Conservation (phyloP, 2,888 invertebrate species). For the Leucania comma region DNA sequence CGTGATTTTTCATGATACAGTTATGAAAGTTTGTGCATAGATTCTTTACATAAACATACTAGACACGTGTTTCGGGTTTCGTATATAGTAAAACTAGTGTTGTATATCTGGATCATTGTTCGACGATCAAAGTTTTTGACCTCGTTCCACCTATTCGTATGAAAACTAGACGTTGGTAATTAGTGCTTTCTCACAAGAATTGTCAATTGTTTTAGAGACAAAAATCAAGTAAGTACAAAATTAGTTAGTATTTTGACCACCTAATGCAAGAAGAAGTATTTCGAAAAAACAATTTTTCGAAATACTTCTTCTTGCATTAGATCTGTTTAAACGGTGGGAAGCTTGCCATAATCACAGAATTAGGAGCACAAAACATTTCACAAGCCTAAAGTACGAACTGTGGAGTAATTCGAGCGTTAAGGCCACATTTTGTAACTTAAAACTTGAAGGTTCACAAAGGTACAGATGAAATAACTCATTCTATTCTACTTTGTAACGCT, state of each 20-base stretch:
- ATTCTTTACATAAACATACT: no score
- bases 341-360: conserved; percentile 46
- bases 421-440: conserved; percentile 58
- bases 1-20: no score
- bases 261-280: no score
- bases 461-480: conserved; percentile 26
- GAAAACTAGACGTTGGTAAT: neutral
- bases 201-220: conserved; percentile 9
- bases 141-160: neutral
- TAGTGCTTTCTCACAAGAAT: conserved; percentile 4
- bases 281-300: no score
- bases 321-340: conserved; percentile 47
- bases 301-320: conserved; percentile 44
- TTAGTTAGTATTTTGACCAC: conserved; percentile 8
- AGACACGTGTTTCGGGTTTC: no score
- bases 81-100: no score
- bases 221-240: conserved; percentile 4
- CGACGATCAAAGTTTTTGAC: neutral
- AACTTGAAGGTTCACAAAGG: conserved; percentile 40
- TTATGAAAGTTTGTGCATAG: no score
- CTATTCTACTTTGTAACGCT: neutral
- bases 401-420: conserved; percentile 52
- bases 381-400: conserved; percentile 31
- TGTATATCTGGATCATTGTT: neutral
- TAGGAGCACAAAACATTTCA: conserved; percentile 54